Evolutionary conservation across 2,113 vertebrate genomes (phyloP), one percentile per base, ranked within the genome.

Genomic region (Oryzias melastigma): DNA sequence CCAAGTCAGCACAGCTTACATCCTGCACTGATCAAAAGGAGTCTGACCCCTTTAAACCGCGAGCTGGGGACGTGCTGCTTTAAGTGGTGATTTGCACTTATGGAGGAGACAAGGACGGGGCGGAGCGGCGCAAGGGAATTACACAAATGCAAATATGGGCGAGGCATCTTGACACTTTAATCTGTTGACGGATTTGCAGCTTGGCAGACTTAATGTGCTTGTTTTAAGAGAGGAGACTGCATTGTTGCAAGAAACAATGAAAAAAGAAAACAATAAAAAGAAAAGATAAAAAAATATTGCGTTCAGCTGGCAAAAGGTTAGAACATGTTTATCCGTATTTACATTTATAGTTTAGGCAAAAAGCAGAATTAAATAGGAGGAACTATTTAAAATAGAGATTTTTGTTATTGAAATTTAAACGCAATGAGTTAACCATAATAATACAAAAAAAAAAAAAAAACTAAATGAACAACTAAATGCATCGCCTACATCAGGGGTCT

Each of bases 1-100:
- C 48, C 18, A 13, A 47, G 46, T 47, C 22, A 63, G 42, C 41
- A 58, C 40, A 52, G 55, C 51, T 47, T 58, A 53, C 54, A 68
- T 61, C 47, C 20, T 5, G 27, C 46, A 66, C 20, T 57, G 5
- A 71, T 52, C 35, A 52, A 49, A 63, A 51, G 57, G 29, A 18
- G 19, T 58, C 42, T 44, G 51, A 61, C 56, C 25, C 63, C 56
- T 25, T 20, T 58, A n/a, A 46, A 61, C 2, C 62, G 43, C 13
- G 58, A 25, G 44, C 51, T 10, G 13, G 41, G 41, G 40, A 46
- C 55, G 62, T 43, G 52, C 25, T 58, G 14, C 27, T 63, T 71
- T 47, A 18, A n/a, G 48, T 41, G 29, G 14, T 16, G 59, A 18
- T 42, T 66, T n/a, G 17, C 35, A 46, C 7, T 45, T 35, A 52